Evolutionary conservation across 2,888 invertebrate genomes (phyloP).

Genomic region (Timandra comae): DNA sequence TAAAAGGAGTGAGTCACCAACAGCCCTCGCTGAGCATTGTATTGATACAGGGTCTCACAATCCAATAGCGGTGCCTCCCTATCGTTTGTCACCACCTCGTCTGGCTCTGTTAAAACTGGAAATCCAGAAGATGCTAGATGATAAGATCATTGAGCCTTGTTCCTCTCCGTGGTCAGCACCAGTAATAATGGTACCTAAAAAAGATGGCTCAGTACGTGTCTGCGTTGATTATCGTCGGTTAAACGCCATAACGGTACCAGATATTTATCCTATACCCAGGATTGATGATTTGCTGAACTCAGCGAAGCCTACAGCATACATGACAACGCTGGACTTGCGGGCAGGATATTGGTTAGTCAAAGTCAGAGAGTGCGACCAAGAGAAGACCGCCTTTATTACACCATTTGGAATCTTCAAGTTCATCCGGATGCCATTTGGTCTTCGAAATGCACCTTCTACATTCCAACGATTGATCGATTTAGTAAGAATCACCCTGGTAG

Average conservation of each 20-base stretch:
- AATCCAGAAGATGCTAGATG: constrained; percentile 13
- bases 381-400: constrained; percentile 36
- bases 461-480: constrained; percentile 34
- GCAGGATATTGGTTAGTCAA: constrained; percentile 28
- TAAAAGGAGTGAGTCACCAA: too few relatives aligned
- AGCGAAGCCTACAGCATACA: constrained; percentile 25
- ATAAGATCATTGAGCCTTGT: constrained; percentile 32
- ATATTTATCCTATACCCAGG: constrained; percentile 31
- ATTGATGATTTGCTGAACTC: constrained; percentile 37
- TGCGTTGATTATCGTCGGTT: constrained; percentile 30
- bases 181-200: constrained; percentile 19
- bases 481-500: constrained; percentile 14
- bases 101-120: constrained; percentile 8
- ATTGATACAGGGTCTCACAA: constrained; percentile 6
- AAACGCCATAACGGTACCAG: constrained; percentile 27
- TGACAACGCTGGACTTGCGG: constrained; percentile 25
- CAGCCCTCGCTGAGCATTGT: background rate
- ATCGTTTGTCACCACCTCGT: constrained; percentile 6
- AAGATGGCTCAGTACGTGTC: constrained; percentile 10
- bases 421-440: constrained; percentile 25
- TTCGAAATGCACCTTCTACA: constrained; percentile 25
- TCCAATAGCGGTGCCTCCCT: constrained; percentile 6
- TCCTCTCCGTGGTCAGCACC: constrained; percentile 25
- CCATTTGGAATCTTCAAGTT: too few relatives aligned
- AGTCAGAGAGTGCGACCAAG: constrained; percentile 21